Evolutionary conservation across 2,797 vertebrate species (phyloP).

Genomic region (Potorous gilbertii): DNA sequence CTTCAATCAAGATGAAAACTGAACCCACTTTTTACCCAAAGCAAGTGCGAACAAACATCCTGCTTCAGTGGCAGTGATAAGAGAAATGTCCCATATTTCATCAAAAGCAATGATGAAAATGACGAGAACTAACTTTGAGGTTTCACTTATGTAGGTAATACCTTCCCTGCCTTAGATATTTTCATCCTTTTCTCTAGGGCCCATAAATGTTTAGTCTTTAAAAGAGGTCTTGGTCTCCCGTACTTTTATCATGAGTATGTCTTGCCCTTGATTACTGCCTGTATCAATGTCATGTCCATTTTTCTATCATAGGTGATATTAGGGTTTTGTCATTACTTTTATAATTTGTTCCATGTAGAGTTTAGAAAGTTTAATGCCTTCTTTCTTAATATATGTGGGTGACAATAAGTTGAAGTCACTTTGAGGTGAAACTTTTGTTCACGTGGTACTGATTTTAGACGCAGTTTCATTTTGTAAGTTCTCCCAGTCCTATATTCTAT

Average conservation of each 20-base stretch:
- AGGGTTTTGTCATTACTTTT: conserved; percentile 17
- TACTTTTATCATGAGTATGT: neutral
- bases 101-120: conserved; percentile 75
- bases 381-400: neutral
- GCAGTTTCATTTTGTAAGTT: conserved; percentile 40
- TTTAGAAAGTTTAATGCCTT: neutral
- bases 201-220: conserved; percentile 55
- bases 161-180: conserved; percentile 43
- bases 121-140: conserved; percentile 65
- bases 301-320: neutral
- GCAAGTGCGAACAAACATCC: neutral
- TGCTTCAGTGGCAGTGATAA: conserved; percentile 62
- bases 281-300: neutral
- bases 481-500: neutral
- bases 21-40: conserved; percentile 62
- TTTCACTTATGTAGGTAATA: conserved; percentile 42
- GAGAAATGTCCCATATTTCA: conserved; percentile 68
- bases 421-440: neutral
- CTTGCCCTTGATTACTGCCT: conserved; percentile 13
- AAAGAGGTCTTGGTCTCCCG: conserved; percentile 44
- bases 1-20: conserved; percentile 56
- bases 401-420: neutral
- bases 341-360: conserved; percentile 32
- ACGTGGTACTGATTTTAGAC: conserved; percentile 35
- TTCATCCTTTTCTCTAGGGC: conserved; percentile 31